Base-by-base conservation (phyloP, 2,797 vertebrate genomes). In the Holocentrus rufus region DNA sequence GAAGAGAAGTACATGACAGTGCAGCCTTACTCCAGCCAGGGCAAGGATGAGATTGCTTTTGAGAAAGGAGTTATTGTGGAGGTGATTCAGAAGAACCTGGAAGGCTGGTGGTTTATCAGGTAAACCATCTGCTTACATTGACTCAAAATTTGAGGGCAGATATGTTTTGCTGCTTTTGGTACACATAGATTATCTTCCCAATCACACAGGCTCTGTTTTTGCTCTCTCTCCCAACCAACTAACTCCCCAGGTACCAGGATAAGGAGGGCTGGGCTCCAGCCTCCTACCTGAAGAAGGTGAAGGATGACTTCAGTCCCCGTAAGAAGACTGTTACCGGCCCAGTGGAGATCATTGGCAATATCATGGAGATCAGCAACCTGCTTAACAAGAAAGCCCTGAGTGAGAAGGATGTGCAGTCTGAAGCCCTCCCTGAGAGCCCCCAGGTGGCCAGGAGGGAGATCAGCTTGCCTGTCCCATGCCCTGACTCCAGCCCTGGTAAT, bases 81-180 rank as follows among this genome's bases (percentile, higher is more conserved):
- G 89, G 98, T 99, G 90, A 97, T 99, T 90, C 97, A 98, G 83
- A 99, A 98, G 95, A 99, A 99, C 90, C 85, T 99, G 88, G 97
- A 99, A 89, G 98, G 98, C 90, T 99, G 98, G 98, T 99, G 98
- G 98, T 99, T 98, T 81, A 96, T 99, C 91, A 98, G 98, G 98
- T 98, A 93, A 93, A 87, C n/a, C 18, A 34, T 73, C 17, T 62
- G 20, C 42, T 72, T 20, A 20, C 54, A 23, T 42, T 50, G 44
- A n/a, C 15, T 17, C 63, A 49, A 30, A 23, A 27, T 61, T 20
- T 61, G 31, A 55, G 34, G 34, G 14, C n/a, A 52, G 47, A 65
- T n/a, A 22, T 65, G 11, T 17, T 34, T 30, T 2, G 7, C 11
- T 22, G 49, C 22, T 65, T 61, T 69, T 9, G 31, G 57, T 20